These are phyloP conservation scores for Pantherophis vulpinus DNA, from an alignment of 2,797 vertebrate species.

Conservation along the genomic window DNA sequence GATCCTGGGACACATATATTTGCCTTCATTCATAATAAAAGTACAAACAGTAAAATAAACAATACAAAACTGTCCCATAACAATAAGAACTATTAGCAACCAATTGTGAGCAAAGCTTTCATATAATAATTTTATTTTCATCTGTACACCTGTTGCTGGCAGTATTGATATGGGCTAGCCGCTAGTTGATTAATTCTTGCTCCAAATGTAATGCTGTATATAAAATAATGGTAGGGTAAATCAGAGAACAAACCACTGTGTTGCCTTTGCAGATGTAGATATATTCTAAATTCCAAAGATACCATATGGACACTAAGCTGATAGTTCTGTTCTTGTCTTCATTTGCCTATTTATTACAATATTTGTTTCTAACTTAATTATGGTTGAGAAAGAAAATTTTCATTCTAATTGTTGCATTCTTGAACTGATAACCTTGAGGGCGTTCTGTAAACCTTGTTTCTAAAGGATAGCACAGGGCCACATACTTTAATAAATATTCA, in stretches of 20 bases:
- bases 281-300: not conserved
- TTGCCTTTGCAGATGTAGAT: not conserved
- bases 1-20: not conserved
- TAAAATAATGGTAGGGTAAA: not conserved
- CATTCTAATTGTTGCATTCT: not conserved
- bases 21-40: not conserved
- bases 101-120: not conserved
- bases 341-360: not conserved
- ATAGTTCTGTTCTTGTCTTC: not conserved
- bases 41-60: not conserved
- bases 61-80: not conserved
- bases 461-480: not conserved
- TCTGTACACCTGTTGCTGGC: not conserved
- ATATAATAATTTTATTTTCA: not conserved
- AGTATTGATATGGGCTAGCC: not conserved
- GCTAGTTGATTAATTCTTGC: not conserved
- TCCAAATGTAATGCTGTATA: not conserved
- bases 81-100: not conserved
- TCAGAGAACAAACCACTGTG: not conserved
- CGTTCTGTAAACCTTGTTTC: not conserved
- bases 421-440: not conserved
- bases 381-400: not conserved
- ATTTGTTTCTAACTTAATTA: not conserved
- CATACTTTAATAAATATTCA: not conserved
- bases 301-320: not conserved